These are phyloP conservation scores for Drosophila longiperda DNA, from an alignment of 2,888 invertebrate species.

Conservation along the genomic window DNA sequence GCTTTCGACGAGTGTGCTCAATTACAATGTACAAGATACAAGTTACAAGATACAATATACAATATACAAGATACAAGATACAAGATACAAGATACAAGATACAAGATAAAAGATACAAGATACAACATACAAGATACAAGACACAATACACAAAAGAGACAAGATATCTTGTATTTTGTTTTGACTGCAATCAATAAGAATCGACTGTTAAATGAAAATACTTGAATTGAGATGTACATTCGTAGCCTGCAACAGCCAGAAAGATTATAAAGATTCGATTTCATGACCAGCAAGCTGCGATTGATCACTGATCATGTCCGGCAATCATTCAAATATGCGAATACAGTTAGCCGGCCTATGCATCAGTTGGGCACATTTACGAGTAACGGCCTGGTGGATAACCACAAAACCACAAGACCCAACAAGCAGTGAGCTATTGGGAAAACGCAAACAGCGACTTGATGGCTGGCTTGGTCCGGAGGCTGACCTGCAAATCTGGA, in stretches of 20 bases:
- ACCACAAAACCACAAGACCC: constrained; percentile 35
- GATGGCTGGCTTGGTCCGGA: neutral
- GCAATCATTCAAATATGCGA: constrained; percentile 7
- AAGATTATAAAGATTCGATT: constrained; percentile 20
- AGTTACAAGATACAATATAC: neutral
- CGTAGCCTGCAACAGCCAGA: neutral
- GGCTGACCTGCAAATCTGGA: constrained; percentile 13
- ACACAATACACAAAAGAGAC: neutral
- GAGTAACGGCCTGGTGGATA: constrained; percentile 42
- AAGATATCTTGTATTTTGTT: neutral
- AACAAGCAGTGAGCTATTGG: constrained; percentile 31
- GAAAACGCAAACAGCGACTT: neutral
- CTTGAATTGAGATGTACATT: neutral
- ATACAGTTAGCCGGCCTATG: constrained; percentile 35
- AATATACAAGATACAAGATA: neutral
- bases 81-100: too few species aligned
- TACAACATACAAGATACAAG: neutral
- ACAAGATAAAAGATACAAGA: too few species aligned
- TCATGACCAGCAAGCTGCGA: constrained; percentile 40
- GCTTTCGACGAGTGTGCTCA: neutral
- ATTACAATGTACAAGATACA: neutral
- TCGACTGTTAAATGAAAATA: neutral
- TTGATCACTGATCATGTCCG: constrained; percentile 30
- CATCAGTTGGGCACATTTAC: constrained; percentile 34
- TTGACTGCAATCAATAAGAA: neutral